These are phyloP conservation scores for Palythoa heliodiscus DNA, from an alignment of 92 coral and sea anemone species.

Conservation along the genomic window DNA sequence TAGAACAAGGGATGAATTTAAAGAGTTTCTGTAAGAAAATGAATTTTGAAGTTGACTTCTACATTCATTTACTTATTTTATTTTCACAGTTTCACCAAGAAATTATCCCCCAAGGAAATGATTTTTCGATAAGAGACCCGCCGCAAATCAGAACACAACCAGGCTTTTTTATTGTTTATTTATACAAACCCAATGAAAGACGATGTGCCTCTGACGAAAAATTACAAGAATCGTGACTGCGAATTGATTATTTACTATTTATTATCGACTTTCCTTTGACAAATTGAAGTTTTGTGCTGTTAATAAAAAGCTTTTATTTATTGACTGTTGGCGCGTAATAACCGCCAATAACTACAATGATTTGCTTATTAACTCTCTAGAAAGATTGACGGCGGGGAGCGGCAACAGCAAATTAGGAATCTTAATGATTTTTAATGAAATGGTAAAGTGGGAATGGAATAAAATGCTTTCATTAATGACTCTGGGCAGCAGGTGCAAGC, in stretches of 20 bases:
- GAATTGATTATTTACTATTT: conserved; percentile 41
- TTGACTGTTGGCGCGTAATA: conserved; percentile 39
- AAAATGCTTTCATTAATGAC: conserved; percentile 57
- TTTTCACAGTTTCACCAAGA: conserved; percentile 7
- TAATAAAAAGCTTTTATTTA: conserved; percentile 41
- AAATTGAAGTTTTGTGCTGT: conserved; percentile 45
- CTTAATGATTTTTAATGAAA: conserved; percentile 70
- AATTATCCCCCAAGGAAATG: conserved; percentile 6
- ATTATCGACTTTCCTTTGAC: conserved; percentile 47
- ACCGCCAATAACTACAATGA: conserved; percentile 51
- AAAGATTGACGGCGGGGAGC: conserved; percentile 57
- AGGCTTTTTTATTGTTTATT: conserved; percentile 19
- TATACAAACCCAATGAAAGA: not conserved
- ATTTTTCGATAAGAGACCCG: conserved; percentile 37
- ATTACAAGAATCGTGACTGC: conserved; percentile 16
- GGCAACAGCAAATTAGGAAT: conserved; percentile 58
- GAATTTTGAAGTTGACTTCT: conserved; percentile 14
- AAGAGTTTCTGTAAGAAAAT: conserved; percentile 22
- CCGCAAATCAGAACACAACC: conserved; percentile 31
- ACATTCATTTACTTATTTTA: not conserved
- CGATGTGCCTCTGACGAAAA: conserved; percentile 23
- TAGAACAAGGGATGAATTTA: conserved; percentile 11
- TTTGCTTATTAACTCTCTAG: conserved; percentile 54
- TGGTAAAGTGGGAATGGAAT: conserved; percentile 58
- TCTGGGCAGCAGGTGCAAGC: conserved; percentile 61